Evolutionary conservation across 2,797 vertebrate species (phyloP), one percentile per base, ranked within the genome.

Genomic region (Mycteria americana): DNA sequence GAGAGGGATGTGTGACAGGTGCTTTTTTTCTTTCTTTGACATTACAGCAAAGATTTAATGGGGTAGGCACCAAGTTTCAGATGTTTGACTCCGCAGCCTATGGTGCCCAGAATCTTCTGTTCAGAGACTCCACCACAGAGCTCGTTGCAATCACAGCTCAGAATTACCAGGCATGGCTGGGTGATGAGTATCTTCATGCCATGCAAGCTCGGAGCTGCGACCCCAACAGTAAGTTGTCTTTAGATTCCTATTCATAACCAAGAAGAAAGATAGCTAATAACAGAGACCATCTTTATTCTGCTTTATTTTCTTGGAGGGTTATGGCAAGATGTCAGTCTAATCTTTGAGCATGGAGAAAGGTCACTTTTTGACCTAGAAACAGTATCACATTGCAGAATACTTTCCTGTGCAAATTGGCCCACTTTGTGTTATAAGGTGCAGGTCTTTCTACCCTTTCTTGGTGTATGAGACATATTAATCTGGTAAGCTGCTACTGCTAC

Each of bases 181-280:
- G 99, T 41, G 94, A 39, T 1, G 92, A 94, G 46, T 99, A 99
- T 91, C 93, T 99, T 56, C 97, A 80, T 10, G 98, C 98, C 56
- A 83, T 99, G 96, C 97, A 82, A 82, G 99, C 98, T 48, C 98
- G 99, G 98, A 98, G 98, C 97, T 99, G 99, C 83, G 93, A 98
- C 76, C 80, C 96, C 59, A 94, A 95, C 97, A 97, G 99, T 99
- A 95, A 98, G 98, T 95, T 22, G 18, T 73, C 39, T 51, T 39
- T n/a, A 63, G 68, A 67, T 67, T 78, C 54, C 41, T 46, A 2
- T 74, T 89, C 48, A 17, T 76, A 70, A 45, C 13, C 2, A 22
- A 43, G 30, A 50, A 70, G 48, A 86, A 46, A 70, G 31, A 46
- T 13, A 62, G 31, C 41, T 62, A 25, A 14, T 57, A 78, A 57